Conservation (phyloP, 2,888 invertebrate species). For the Orchesellides sinensis region DNA sequence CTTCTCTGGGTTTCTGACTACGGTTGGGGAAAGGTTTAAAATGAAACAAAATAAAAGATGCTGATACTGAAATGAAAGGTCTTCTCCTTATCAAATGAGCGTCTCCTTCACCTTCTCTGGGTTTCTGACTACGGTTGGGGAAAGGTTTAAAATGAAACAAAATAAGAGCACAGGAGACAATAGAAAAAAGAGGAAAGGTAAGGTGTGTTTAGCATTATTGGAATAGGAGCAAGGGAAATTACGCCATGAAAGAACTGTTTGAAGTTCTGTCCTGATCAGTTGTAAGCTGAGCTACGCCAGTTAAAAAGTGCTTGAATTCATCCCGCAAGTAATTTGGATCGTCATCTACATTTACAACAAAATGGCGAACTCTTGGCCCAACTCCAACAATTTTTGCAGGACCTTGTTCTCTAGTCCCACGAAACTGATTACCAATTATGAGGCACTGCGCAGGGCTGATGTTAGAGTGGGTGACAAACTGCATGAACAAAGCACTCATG, state of each 20-base stretch:
- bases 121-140: background rate
- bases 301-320: conserved; percentile 70
- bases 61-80: background rate
- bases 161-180: background rate
- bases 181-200: conserved; percentile 3
- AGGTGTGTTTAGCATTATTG: background rate
- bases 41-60: background rate
- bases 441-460: conserved; percentile 69
- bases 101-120: conserved; percentile 38
- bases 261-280: conserved; percentile 69
- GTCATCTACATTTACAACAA: conserved; percentile 73
- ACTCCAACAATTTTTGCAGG: conserved; percentile 72
- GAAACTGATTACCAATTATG: conserved; percentile 72
- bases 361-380: conserved; percentile 69
- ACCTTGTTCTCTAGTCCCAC: conserved; percentile 66
- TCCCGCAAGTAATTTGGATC: conserved; percentile 70
- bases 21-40: background rate
- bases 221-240: conserved; percentile 10
- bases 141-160: background rate
- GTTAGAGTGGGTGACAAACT: conserved; percentile 73
- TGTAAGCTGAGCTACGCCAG: conserved; percentile 69
- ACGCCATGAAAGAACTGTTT: conserved; percentile 29
- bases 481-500: conserved; percentile 71
- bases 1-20: background rate
- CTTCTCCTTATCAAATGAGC: background rate